phyloP scores from a whole-genome alignment of 1,140 invertebrate species.

The Leptinotarsa undecemlineata region DNA sequence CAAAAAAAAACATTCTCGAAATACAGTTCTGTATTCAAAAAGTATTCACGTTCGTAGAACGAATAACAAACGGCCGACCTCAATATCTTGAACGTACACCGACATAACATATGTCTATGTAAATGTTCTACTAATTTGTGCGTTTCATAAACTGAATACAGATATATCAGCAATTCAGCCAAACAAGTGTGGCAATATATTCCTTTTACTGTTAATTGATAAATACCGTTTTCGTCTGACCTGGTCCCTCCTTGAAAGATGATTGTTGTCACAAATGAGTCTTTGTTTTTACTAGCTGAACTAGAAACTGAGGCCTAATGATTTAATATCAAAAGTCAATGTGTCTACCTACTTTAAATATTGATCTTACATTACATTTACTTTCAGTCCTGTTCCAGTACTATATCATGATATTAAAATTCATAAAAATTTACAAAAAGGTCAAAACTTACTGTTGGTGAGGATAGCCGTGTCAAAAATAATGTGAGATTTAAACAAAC shows the following conservation, averaged over 20 bases:
- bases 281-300: background rate
- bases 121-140: conserved; percentile 3
- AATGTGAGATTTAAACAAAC: too few relatives aligned
- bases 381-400: too few relatives aligned
- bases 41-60: background rate
- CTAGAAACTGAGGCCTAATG: background rate
- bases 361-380: too few relatives aligned
- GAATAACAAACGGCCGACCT: background rate
- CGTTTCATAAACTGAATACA: conserved; percentile 2
- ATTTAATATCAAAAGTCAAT: too few relatives aligned
- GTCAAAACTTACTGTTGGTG: too few relatives aligned
- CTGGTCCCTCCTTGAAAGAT: background rate
- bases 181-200: background rate
- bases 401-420: too few relatives aligned
- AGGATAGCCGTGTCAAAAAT: too few relatives aligned
- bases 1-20: background rate
- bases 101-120: conserved; percentile 8
- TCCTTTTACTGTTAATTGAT: conserved; percentile 3
- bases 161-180: background rate
- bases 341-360: too few relatives aligned
- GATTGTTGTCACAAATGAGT: background rate
- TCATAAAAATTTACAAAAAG: too few relatives aligned
- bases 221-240: conserved; percentile 7
- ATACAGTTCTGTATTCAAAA: background rate
- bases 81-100: background rate